Evolutionary conservation across 2,888 invertebrate species (phyloP).

Genomic region (Latrodectus hesperus): DNA sequence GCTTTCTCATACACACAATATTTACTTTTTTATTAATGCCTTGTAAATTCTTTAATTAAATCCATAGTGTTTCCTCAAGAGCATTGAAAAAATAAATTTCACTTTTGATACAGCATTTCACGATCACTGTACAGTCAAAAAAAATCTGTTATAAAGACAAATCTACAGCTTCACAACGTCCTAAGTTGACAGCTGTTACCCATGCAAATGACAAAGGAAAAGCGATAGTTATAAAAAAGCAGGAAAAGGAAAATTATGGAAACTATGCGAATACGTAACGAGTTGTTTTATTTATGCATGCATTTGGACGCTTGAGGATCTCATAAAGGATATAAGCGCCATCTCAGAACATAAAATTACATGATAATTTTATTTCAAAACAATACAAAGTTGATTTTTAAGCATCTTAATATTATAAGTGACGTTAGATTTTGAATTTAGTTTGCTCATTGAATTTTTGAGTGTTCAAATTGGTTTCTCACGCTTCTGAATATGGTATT

Average conservation of each 20-base stretch:
- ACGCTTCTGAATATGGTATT: too few species aligned
- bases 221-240: slow-evolving; percentile 17
- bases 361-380: slow-evolving; percentile 60
- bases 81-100: too few species aligned
- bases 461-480: too few species aligned
- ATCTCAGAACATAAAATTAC: slow-evolving; percentile 45
- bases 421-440: too few species aligned
- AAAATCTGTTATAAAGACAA: too few species aligned
- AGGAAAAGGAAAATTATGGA: slow-evolving; percentile 52
- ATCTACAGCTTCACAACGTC: slow-evolving; percentile 24
- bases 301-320: slow-evolving; percentile 57
- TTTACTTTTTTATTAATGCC: too few species aligned
- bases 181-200: slow-evolving; percentile 49
- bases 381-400: slow-evolving; percentile 52
- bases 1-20: too few species aligned
- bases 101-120: too few species aligned
- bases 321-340: slow-evolving; percentile 51
- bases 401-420: slow-evolving; percentile 12
- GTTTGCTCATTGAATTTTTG: too few species aligned
- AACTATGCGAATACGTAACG: slow-evolving; percentile 56
- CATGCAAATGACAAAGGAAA: slow-evolving; percentile 43
- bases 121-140: too few species aligned
- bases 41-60: too few species aligned
- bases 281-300: slow-evolving; percentile 55
- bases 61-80: too few species aligned